Evolutionary conservation across 2,113 vertebrate genomes (phyloP), one percentile per base, ranked within the genome.

Genomic region (Platysternon megacephalum): DNA sequence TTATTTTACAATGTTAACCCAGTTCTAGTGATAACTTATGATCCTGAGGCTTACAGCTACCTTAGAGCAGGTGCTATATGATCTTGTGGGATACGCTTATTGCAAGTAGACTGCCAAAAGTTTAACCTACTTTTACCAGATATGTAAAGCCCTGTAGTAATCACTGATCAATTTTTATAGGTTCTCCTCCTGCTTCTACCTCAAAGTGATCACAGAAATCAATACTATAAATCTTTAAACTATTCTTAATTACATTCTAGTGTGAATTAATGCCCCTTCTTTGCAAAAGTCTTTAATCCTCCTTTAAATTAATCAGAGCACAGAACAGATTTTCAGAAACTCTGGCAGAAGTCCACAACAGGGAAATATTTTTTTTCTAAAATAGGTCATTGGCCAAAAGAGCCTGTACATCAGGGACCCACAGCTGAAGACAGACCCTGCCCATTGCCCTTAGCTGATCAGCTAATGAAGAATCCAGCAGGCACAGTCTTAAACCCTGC

Each of bases 121-220:
- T 68, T n/a, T 17, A 68, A n/a, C 9, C 35, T n/a, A 68, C 17
- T 39, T 68, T 68, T 68, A 68, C 17, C 17, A n/a, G 35, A 4
- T 68, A 68, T 19, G 65, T 68, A 39, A 68, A 68, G 65, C 17
- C 19, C 7, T 21, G 8, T 19, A 68, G 35, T 72, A 72, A 72
- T 72, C n/a, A 39, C 17, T 21, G 35, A n/a, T 39, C 35, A 10
- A 21, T 39, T 72, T 72, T 21, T 22, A 72, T n/a, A 72, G 65
- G 35, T 72, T 35, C 28, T 44, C 80, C 7, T 53, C 84, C 24
- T 12, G 10, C 5, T 92, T 87, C 0, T 88, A 88, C 82, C 26
- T 78, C 0, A 0, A 84, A 55, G 0, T 3, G 11, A 52, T 52
- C 29, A 53, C 83, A 10, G 29, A 82, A 79, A 3, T 0, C 53